phyloP scores from a whole-genome alignment of 2,797 vertebrate species.

The Pipistrellus pipistrellus region DNA sequence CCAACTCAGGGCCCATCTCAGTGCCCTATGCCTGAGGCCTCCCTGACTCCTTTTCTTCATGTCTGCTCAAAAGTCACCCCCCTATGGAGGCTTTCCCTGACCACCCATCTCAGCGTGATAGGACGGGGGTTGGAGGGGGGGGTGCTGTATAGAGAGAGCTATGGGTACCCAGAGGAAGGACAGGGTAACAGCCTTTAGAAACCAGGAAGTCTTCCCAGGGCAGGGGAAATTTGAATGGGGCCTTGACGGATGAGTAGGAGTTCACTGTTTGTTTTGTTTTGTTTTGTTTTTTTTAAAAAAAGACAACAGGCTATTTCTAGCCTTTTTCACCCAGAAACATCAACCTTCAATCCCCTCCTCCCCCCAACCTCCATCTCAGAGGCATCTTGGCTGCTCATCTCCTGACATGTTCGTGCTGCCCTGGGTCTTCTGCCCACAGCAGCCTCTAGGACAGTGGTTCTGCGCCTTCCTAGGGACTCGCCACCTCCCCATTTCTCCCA shows the following conservation, averaged over 20 bases:
- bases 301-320: not conserved
- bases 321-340: not conserved
- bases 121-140: rapidly evolving
- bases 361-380: not conserved
- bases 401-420: not conserved
- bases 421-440: not conserved
- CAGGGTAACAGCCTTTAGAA: not conserved
- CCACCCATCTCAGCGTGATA: not conserved
- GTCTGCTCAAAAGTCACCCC: conserved; percentile 20
- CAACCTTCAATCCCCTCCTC: not conserved
- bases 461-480: no score
- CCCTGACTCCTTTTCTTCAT: not conserved
- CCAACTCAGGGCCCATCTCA: not conserved
- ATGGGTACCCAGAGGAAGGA: not conserved
- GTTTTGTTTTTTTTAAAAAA: no score
- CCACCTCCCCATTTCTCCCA: not conserved
- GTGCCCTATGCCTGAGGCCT: not conserved
- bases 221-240: conserved; percentile 7
- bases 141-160: not conserved
- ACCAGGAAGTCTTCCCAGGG: not conserved
- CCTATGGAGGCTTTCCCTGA: not conserved
- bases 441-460: not conserved
- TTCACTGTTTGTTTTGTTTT: not conserved
- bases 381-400: not conserved
- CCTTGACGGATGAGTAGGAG: conserved; percentile 47